Conservation (phyloP, 2,113 vertebrate genomes). For the Chionomys nivalis region DNA sequence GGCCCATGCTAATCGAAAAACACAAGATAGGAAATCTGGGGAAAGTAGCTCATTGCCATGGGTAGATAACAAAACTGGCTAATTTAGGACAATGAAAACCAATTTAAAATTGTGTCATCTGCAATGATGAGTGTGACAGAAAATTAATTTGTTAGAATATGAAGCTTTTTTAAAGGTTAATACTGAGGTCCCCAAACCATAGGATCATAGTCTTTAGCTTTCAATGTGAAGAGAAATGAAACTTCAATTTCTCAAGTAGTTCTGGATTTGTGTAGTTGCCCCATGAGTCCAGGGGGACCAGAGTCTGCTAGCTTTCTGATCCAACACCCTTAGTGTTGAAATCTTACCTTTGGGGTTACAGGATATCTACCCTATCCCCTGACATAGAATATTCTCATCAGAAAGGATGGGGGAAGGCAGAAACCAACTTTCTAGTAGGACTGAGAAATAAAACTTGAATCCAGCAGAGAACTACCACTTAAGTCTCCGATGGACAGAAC, state of each 20-base stretch:
- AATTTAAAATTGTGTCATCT: constrained; percentile 40
- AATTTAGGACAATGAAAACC: not conserved
- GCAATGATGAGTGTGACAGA: not conserved
- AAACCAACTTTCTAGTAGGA: not conserved
- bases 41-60: not conserved
- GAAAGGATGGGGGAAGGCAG: not conserved
- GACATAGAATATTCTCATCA: not conserved
- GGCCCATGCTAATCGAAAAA: not conserved
- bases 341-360: not conserved
- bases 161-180: not conserved
- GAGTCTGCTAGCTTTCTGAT: not conserved
- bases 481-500: not conserved
- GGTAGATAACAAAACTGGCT: constrained; percentile 1
- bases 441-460: not conserved
- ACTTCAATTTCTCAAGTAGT: not conserved
- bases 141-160: not conserved
- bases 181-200: not conserved
- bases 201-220: not conserved
- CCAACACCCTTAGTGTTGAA: fast-evolving
- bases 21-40: not conserved
- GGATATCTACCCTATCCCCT: too few relatives aligned
- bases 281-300: fast-evolving
- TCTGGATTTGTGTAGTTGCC: not conserved
- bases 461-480: not conserved
- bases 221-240: not conserved